phyloP scores from a whole-genome alignment of 2,888 invertebrate species.

The Euplagia quadripunctaria region DNA sequence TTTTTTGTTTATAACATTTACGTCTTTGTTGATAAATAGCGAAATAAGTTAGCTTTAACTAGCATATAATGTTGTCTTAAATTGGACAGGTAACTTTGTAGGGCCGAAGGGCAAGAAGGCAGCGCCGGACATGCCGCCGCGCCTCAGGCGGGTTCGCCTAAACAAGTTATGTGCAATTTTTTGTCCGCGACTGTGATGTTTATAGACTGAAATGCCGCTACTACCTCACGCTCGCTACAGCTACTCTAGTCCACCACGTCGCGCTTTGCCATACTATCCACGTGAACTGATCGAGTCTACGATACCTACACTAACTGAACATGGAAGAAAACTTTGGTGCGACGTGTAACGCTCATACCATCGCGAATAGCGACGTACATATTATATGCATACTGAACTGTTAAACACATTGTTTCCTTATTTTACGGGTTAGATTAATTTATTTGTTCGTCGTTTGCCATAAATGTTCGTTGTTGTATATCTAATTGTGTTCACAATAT shows the following conservation, averaged over 20 bases:
- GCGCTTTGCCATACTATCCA: conserved; percentile 64
- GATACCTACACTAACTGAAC: conserved; percentile 28
- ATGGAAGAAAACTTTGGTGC: conserved; percentile 54
- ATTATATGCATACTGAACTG: conserved; percentile 64
- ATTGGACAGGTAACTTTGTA: conserved; percentile 74
- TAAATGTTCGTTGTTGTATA: conserved; percentile 80
- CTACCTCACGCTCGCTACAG: conserved; percentile 86
- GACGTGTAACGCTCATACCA: conserved; percentile 65
- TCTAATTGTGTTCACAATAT: conserved; percentile 74
- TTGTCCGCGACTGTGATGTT: conserved; percentile 90
- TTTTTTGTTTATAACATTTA: conserved; percentile 84
- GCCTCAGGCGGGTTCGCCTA: conserved; percentile 72
- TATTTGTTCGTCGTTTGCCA: conserved; percentile 80
- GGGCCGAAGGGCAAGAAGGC: conserved; percentile 70
- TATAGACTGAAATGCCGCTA: conserved; percentile 89
- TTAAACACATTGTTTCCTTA: conserved; percentile 63
- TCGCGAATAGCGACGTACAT: conserved; percentile 72
- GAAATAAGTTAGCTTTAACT: conserved; percentile 84
- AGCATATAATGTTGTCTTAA: conserved; percentile 73
- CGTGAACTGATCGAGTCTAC: conserved; percentile 32
- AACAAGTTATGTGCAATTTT: conserved; percentile 86
- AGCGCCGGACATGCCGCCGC: conserved; percentile 63
- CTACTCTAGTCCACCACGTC: conserved; percentile 84
- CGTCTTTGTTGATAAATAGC: conserved; percentile 83
- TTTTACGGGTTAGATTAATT: conserved; percentile 78